These are phyloP conservation scores for Epinephelus cyanopodus DNA, from an alignment of 2,113 vertebrate genomes.

Conservation along the genomic window DNA sequence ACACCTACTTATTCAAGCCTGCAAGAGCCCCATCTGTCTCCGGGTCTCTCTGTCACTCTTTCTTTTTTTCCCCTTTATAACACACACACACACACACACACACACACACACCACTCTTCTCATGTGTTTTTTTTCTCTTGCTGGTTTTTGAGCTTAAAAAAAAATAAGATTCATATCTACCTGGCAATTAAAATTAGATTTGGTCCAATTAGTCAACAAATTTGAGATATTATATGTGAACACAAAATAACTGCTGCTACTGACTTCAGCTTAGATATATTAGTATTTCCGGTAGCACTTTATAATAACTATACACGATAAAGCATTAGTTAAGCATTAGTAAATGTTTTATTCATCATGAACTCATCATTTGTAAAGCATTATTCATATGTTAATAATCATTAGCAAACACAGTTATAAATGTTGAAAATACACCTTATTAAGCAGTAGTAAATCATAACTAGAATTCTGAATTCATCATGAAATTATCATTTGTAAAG, in stretches of 20 bases:
- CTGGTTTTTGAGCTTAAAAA: neutral
- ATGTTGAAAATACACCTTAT: too few species aligned
- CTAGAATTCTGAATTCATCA: too few species aligned
- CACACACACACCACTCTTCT: slow-evolving; percentile 34
- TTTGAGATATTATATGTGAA: neutral
- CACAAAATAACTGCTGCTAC: neutral
- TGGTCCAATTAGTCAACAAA: neutral
- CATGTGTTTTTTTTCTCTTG: neutral
- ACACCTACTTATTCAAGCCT: slow-evolving; percentile 80
- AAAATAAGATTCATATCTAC: neutral
- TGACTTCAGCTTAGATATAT: neutral
- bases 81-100: slow-evolving; percentile 24
- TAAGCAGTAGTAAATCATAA: too few species aligned
- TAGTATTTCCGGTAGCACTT: neutral
- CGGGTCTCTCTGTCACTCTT: slow-evolving; percentile 41
- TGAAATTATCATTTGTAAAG: too few species aligned
- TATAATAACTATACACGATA: too few species aligned
- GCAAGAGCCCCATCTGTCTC: slow-evolving; percentile 79
- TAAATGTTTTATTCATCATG: too few species aligned
- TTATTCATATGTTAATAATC: too few species aligned
- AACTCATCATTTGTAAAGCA: too few species aligned
- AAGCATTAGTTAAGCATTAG: too few species aligned
- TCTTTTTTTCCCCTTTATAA: slow-evolving; percentile 11
- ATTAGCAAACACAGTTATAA: too few species aligned
- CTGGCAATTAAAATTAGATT: neutral